Conservation (phyloP, 2,888 invertebrate species). For the Hirtodrosophila cameraria region DNA sequence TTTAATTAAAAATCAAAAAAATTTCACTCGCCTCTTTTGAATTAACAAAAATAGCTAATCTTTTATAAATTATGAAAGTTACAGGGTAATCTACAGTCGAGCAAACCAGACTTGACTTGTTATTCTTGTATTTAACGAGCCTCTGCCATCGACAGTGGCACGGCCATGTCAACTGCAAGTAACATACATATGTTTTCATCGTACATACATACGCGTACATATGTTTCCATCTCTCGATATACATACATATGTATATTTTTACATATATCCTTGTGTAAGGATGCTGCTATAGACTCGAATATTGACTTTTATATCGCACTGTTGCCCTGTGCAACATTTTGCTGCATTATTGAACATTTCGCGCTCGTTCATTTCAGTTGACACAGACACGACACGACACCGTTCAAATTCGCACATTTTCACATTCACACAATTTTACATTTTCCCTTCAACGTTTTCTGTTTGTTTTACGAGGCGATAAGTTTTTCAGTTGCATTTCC, state of each 20-base stretch:
- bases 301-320: slow-evolving; percentile 48
- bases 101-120: not conserved
- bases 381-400: slow-evolving; percentile 11
- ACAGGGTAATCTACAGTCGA: not conserved
- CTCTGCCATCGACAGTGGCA: slow-evolving; percentile 26
- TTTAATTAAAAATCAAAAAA: no score
- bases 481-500: no score
- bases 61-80: no score
- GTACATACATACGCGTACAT: no score
- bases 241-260: not conserved
- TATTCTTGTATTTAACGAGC: not conserved
- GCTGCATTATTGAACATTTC: slow-evolving; percentile 52
- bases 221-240: not conserved
- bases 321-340: slow-evolving; percentile 38
- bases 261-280: not conserved
- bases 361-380: slow-evolving; percentile 30
- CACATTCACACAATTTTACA: slow-evolving; percentile 25
- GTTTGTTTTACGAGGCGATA: no score
- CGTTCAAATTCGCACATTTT: slow-evolving; percentile 2
- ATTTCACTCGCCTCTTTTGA: no score
- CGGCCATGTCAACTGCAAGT: slow-evolving; percentile 5
- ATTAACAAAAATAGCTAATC: no score
- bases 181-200: no score
- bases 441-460: slow-evolving; percentile 3
- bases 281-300: slow-evolving; percentile 13